phyloP scores from a whole-genome alignment of 2,113 vertebrate species.

The Elephas maximus region DNA sequence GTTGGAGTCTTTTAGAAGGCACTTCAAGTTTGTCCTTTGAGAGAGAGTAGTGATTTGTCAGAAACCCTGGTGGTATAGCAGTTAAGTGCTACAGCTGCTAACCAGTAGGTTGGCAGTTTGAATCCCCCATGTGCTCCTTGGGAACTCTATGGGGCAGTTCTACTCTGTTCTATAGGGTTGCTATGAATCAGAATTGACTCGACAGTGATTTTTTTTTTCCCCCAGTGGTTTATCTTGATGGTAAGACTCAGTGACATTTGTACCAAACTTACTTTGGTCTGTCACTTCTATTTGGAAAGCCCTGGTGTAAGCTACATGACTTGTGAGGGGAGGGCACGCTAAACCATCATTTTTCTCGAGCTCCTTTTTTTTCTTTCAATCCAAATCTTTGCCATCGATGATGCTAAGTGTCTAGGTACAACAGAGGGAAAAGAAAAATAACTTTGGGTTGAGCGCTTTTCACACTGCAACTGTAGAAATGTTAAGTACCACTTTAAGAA shows the following conservation, averaged over 20 bases:
- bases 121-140: too few relatives aligned
- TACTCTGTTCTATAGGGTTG: too few relatives aligned
- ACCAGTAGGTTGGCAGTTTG: too few relatives aligned
- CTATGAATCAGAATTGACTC: too few relatives aligned
- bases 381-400: background rate
- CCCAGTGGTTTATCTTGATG: background rate
- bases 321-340: background rate
- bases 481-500: background rate
- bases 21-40: background rate
- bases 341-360: background rate
- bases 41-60: background rate
- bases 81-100: too few relatives aligned
- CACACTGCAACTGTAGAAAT: background rate
- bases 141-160: too few relatives aligned
- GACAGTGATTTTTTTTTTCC: too few relatives aligned
- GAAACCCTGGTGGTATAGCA: too few relatives aligned
- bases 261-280: background rate
- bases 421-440: background rate
- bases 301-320: background rate
- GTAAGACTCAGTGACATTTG: background rate
- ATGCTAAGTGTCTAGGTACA: background rate
- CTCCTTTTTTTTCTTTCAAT: conserved; percentile 1
- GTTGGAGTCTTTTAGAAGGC: background rate
- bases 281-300: background rate
- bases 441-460: background rate